Base-by-base conservation (phyloP, 23 tunicate species). In the Diplosoma virens region DNA sequence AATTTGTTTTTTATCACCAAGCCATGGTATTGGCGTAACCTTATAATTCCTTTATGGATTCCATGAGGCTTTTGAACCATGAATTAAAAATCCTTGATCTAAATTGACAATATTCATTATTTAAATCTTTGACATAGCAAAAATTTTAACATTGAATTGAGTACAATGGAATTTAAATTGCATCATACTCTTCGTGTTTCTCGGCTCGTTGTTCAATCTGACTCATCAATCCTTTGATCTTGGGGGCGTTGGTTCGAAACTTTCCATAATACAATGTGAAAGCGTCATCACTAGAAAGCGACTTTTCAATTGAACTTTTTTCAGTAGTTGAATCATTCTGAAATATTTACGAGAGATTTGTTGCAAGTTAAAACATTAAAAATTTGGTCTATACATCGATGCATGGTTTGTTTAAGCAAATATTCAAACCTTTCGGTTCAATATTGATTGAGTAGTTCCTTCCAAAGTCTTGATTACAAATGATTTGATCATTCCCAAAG, bases 191-290 rank as follows among this genome's bases (percentile, higher is more conserved):
- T 26, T 63, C 75, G 65, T 77, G 66, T 22, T 66, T 73, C 41
- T 66, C 81, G 1, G 48, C 67, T 18, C 98, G 56, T 30, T 78
- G 70, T 73, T 86, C 94, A 73, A 93, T 74, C 36, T 95, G 81
- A 34, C 59, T 82, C 80, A 89, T 95, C 17, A 95, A 75, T 3
- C 84, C 81, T 75, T 82, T 90, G 25, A 95, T 89, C 76, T 88
- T 89, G 1, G 99, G 99, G 1, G 99, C 99, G 72, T 95, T 89
- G 47, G 99, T 85, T 25, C 99, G 73, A 61, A 95, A 95, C 55
- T 92, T 85, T 4, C 99, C 99, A 53, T 95, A 95, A 47, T 89
- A 95, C 47, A 95, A 75, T 28, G 99, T 95, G 47, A 95, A 95
- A 0, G 99, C 99, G 81, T 95, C 99, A 37, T 94, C 98, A 27